Evolutionary conservation across 2,797 vertebrate species (phyloP).

Genomic region (Phaenicophaeus curvirostris): DNA sequence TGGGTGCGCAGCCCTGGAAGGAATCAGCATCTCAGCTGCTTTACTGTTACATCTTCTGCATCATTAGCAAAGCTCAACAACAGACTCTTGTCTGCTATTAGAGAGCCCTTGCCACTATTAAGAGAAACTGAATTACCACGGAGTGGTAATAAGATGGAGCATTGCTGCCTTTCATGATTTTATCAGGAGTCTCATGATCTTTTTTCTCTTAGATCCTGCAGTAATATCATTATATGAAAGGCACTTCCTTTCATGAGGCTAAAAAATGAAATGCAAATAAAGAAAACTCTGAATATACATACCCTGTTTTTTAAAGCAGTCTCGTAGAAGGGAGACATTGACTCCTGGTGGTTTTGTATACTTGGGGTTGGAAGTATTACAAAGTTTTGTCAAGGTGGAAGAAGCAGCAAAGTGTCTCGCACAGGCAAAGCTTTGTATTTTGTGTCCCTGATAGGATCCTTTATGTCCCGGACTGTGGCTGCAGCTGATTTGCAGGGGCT

Average conservation of each 20-base stretch:
- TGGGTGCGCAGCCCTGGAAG: neutral
- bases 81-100: constrained; percentile 14
- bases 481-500: too few relatives aligned
- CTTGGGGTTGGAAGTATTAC: too few relatives aligned
- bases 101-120: constrained; percentile 12
- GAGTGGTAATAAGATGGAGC: constrained; percentile 2
- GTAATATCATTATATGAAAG: neutral
- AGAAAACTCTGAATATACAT: neutral
- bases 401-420: too few relatives aligned
- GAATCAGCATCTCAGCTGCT: neutral
- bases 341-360: too few relatives aligned
- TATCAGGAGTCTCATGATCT: neutral
- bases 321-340: neutral
- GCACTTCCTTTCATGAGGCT: constrained; percentile 4
- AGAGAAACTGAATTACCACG: constrained; percentile 11
- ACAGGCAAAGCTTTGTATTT: too few relatives aligned
- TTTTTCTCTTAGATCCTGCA: constrained; percentile 1
- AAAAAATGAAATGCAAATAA: constrained; percentile 7
- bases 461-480: too few relatives aligned
- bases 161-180: constrained; percentile 37
- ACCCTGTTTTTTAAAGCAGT: neutral
- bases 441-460: too few relatives aligned
- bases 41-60: neutral
- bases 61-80: constrained; percentile 8
- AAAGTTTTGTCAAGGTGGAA: too few relatives aligned